phyloP scores from a whole-genome alignment of 2,797 vertebrate species.

The Scolopax bukidnonensis region DNA sequence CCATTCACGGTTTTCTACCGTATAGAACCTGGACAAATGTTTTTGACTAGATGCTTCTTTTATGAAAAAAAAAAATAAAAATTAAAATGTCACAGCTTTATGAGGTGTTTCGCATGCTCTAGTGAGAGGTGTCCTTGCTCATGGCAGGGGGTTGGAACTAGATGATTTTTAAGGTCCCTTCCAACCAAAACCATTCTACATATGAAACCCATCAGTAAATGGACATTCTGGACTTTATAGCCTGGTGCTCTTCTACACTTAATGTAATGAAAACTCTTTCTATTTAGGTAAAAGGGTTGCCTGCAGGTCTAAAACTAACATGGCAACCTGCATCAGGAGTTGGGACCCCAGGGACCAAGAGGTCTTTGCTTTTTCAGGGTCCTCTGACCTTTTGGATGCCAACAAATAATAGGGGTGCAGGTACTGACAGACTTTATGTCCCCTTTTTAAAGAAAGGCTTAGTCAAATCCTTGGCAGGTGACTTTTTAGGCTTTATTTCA shows the following conservation, averaged over 20 bases:
- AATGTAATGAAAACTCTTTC: not conserved
- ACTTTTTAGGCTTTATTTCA: not conserved
- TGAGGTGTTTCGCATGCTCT: not conserved
- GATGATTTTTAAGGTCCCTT: too few relatives aligned
- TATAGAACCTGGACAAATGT: not conserved
- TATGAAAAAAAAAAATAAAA: not conserved
- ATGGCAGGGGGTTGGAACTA: too few relatives aligned
- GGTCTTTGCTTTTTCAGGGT: not conserved
- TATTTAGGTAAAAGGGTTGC: not conserved
- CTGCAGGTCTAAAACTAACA: not conserved
- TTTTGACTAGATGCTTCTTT: not conserved
- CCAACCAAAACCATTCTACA: too few relatives aligned
- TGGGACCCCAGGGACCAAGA: not conserved
- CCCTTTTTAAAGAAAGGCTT: not conserved
- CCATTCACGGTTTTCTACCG: not conserved
- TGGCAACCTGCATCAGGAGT: not conserved
- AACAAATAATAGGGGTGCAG: not conserved
- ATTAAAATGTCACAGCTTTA: not conserved
- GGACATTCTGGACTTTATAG: not conserved
- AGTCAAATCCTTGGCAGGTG: not conserved
- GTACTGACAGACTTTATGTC: too few relatives aligned
- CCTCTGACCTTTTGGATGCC: not conserved
- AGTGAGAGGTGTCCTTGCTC: too few relatives aligned
- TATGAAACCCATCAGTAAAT: not conserved
- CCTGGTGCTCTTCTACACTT: not conserved